These are phyloP conservation scores for Aphrophora alni DNA, from an alignment of 2,888 invertebrate species.

Conservation along the genomic window DNA sequence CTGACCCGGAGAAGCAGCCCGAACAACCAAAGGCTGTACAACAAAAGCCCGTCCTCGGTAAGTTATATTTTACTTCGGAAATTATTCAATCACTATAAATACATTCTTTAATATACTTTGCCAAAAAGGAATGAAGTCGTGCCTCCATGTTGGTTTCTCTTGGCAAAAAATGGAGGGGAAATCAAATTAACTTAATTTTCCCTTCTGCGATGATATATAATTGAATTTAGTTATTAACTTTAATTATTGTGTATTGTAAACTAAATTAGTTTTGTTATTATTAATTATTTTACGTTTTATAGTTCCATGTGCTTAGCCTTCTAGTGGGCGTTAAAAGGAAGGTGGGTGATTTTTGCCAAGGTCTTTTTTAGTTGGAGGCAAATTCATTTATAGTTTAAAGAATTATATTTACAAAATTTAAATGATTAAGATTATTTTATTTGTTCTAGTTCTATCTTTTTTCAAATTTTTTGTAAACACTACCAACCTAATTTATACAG, in stretches of 20 bases:
- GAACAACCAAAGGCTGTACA: conserved; percentile 74
- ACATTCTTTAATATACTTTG: background rate
- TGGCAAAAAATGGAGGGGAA: background rate
- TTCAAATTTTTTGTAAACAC: too few species aligned
- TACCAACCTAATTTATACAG: too few species aligned
- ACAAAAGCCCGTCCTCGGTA: conserved; percentile 90
- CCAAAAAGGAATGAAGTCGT: conserved; percentile 12
- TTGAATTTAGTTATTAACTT: background rate
- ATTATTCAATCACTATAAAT: background rate
- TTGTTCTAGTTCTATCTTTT: too few species aligned
- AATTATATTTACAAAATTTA: too few species aligned
- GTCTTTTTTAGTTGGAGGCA: background rate
- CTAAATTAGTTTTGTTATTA: background rate
- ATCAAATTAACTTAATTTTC: background rate
- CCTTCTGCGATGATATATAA: background rate
- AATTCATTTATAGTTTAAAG: too few species aligned
- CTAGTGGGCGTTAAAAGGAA: background rate
- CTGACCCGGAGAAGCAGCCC: conserved; percentile 92
- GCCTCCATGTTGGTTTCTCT: conserved; percentile 32
- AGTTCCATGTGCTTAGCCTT: background rate
- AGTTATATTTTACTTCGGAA: conserved; percentile 55
- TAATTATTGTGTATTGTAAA: background rate
- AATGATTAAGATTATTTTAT: too few species aligned
- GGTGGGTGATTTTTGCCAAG: background rate
- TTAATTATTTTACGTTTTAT: background rate